Percentiles rank a stretch among this genome's conserved stretches.
These are phyloP conservation scores for Lethrus apterus DNA, from an alignment of 1,140 invertebrate genomes.

Conservation along the genomic window DNA sequence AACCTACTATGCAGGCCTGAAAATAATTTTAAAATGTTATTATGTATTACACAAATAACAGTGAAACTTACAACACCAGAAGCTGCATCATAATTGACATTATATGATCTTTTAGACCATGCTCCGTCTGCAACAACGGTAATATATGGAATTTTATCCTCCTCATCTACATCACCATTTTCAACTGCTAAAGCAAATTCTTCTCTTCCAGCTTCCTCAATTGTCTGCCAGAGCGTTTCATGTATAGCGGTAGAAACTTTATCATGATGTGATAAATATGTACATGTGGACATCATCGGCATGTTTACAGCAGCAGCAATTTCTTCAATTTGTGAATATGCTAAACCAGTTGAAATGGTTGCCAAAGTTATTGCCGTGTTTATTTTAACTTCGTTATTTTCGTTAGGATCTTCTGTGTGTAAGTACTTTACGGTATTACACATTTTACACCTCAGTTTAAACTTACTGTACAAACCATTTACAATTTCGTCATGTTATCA, in stretches of 20 bases:
- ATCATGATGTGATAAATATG: neutral
- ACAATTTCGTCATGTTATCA: too few relatives aligned
- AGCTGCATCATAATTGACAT: constrained; percentile 28
- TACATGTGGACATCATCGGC: neutral
- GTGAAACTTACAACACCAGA: too few relatives aligned
- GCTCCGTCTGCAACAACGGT: too few relatives aligned
- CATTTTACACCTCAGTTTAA: too few relatives aligned
- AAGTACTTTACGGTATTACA: too few relatives aligned
- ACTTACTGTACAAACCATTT: too few relatives aligned
- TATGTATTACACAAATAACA: too few relatives aligned
- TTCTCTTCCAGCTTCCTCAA: constrained; percentile 28
- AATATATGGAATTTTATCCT: too few relatives aligned
- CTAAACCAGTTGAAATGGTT: neutral
- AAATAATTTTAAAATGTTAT: neutral
- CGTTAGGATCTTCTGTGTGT: too few relatives aligned
- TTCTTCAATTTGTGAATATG: constrained; percentile 1
- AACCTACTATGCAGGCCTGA: neutral
- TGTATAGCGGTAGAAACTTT: constrained; percentile 7
- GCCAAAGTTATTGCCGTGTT: neutral
- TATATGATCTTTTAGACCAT: constrained; percentile 36
- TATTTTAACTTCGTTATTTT: too few relatives aligned
- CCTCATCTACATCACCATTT: constrained; percentile 29
- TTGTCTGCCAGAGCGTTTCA: constrained; percentile 23
- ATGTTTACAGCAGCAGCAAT: neutral
- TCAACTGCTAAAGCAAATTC: constrained; percentile 28